phyloP scores from a whole-genome alignment of 2,888 invertebrate species.

The Sericinus montela region DNA sequence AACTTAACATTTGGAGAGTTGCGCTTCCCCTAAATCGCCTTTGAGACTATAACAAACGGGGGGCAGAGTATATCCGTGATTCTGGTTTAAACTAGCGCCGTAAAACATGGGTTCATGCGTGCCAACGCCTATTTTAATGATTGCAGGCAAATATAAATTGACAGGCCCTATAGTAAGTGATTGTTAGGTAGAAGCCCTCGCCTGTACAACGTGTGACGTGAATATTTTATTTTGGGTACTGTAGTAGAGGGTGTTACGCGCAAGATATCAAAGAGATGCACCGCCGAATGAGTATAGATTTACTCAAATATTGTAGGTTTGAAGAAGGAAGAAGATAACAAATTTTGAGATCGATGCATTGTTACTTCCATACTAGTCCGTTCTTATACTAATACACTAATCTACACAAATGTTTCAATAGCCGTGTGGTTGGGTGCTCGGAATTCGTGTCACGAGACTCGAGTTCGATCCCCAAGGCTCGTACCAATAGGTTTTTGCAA shows the following conservation, averaged over 20 bases:
- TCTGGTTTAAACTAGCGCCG: slow-evolving; percentile 25
- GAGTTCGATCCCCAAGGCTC: no score
- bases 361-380: no score
- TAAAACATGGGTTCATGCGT: slow-evolving; percentile 40
- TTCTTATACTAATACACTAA: no score
- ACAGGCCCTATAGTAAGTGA: slow-evolving; percentile 63
- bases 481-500: no score
- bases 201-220: slow-evolving; percentile 58
- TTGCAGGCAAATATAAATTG: slow-evolving; percentile 74
- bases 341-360: not conserved
- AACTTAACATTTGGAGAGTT: slow-evolving; percentile 29
- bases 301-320: not conserved
- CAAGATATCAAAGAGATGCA: slow-evolving; percentile 19
- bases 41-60: slow-evolving; percentile 22
- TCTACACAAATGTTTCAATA: no score
- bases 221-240: slow-evolving; percentile 52
- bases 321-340: not conserved
- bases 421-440: no score
- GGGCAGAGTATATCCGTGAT: slow-evolving; percentile 28
- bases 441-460: no score
- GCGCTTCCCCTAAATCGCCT: slow-evolving; percentile 30
- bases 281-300: not conserved
- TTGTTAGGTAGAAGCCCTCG: slow-evolving; percentile 62
- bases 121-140: slow-evolving; percentile 54
- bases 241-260: slow-evolving; percentile 1